These are phyloP conservation scores for Sebastes hubbsi DNA, from an alignment of 2,797 vertebrate species.

Conservation along the genomic window DNA sequence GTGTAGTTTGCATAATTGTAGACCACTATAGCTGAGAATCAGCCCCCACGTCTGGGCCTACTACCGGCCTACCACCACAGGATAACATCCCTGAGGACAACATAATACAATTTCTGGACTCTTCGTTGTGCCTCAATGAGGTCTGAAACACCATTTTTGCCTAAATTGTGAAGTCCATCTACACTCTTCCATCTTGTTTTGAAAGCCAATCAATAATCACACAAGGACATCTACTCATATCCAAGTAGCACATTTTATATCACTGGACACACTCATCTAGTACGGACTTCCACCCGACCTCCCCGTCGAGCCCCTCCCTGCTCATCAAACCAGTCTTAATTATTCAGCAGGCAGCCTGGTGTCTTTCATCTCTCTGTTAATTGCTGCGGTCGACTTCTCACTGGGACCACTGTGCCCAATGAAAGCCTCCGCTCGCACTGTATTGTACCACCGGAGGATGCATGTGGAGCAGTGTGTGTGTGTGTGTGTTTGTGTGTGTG, in stretches of 20 bases:
- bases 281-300: constrained; percentile 39
- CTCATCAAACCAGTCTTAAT: constrained; percentile 79
- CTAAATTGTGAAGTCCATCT: neutral
- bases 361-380: constrained; percentile 83
- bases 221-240: constrained; percentile 4
- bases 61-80: neutral
- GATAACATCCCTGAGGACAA: constrained; percentile 3
- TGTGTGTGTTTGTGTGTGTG: neutral
- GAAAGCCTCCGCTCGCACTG: constrained; percentile 52
- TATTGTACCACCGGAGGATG: constrained; percentile 48
- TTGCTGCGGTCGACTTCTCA: constrained; percentile 76
- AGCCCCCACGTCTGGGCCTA: constrained; percentile 14
- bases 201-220: constrained; percentile 4
- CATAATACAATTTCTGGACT: constrained; percentile 6
- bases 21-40: constrained; percentile 18
- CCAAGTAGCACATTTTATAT: constrained; percentile 25
- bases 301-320: constrained; percentile 53
- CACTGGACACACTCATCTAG: constrained; percentile 41
- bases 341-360: constrained; percentile 78
- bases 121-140: neutral
- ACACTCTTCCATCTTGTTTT: neutral
- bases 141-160: constrained; percentile 3
- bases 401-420: constrained; percentile 73
- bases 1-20: constrained; percentile 46
- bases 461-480: constrained; percentile 28